These are phyloP conservation scores for Papilio polyxenes DNA, from an alignment of 1,140 invertebrate genomes.

Conservation along the genomic window DNA sequence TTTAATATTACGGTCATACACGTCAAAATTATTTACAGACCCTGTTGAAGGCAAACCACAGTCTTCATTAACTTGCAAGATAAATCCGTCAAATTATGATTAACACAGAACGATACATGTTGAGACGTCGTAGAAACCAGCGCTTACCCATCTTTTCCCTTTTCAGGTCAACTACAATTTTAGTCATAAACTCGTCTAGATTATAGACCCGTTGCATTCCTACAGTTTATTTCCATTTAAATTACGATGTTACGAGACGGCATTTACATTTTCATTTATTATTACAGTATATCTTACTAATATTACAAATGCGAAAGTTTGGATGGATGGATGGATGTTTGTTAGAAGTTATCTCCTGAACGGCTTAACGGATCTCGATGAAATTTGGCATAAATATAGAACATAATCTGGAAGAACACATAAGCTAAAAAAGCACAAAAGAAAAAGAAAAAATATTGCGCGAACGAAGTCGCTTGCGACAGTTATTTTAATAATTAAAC, in stretches of 20 bases:
- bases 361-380: too few relatives aligned
- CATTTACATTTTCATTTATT: background rate
- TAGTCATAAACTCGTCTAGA: slow-evolving; percentile 27
- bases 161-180: slow-evolving; percentile 28
- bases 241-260: background rate
- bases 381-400: too few relatives aligned
- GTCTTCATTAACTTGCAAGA: background rate
- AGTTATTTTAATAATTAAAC: too few relatives aligned
- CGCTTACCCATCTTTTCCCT: background rate
- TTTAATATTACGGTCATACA: background rate
- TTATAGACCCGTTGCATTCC: slow-evolving; percentile 4
- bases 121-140: slow-evolving; percentile 5
- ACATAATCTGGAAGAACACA: too few relatives aligned
- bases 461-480: too few relatives aligned
- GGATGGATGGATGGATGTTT: too few relatives aligned
- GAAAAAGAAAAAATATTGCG: too few relatives aligned
- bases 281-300: background rate
- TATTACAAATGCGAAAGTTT: too few relatives aligned
- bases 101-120: background rate
- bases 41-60: background rate
- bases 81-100: slow-evolving; percentile 27
- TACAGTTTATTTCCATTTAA: background rate
- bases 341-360: too few relatives aligned
- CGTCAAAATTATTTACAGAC: background rate
- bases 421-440: too few relatives aligned